Base-by-base conservation (phyloP, 2,113 vertebrate species). In the Apistogramma diplotaenia region DNA sequence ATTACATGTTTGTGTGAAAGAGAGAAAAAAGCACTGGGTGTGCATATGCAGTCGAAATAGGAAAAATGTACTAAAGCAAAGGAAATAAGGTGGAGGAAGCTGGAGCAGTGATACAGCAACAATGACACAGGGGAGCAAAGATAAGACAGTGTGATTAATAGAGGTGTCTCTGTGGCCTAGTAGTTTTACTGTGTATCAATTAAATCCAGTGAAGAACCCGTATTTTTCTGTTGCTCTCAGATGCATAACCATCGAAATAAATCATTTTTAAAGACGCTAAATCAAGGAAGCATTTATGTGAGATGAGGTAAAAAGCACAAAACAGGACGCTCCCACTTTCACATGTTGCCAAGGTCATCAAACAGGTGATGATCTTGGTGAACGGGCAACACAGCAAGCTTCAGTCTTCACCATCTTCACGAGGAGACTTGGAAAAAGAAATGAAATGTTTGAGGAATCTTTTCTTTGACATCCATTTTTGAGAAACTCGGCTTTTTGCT, bases 361-460 rank as follows among this genome's bases (percentile, higher is more conserved):
- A 4, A 2, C 25, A 72, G 8, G 27, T 10, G 77, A 89, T 83
- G 71, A 76, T 89, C 74, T 86, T 83, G 60, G 56, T 10, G 54
- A 79, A 19, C 43, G 25, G 55, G 9, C n/a, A 56, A 62, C 29
- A 35, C 43, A 21, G 29, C 25, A 61, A 33, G 12, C 53, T 62
- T 67, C 29, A 51, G 25, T 13, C 40, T 55, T 60, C 37, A 43
- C n/a, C 40, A 19, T 23, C 15, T 19, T 65, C 21, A 43, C 35
- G 16, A 5, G 23, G n/a, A 56, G 13, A n/a, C 29, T 21, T 15
- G 18, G 74, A 78, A 27, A 58, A 80, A 56, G 21, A 67, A 78
- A 85, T 9, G 12, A 43, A 51, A 33, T 56, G 19, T 31, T 19
- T 37, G 16, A 58, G 35, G 13, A 81, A 49, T 25, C 33, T 56